Percentiles rank a stretch among this genome's conserved stretches.
These are phyloP conservation scores for Parnassius mnemosyne DNA, from an alignment of 2,888 invertebrate species.

Conservation along the genomic window DNA sequence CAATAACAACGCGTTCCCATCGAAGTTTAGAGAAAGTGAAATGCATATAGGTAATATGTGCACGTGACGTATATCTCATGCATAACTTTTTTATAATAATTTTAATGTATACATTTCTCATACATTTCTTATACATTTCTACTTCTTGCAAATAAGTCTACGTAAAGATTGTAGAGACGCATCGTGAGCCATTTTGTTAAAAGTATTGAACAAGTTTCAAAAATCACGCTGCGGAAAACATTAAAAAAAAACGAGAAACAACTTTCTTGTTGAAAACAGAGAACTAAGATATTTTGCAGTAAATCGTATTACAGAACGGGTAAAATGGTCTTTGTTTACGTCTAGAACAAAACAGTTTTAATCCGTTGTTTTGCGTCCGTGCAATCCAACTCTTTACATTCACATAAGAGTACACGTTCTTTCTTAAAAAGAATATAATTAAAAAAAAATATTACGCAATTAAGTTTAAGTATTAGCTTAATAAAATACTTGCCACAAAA, in stretches of 20 bases:
- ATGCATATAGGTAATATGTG: not conserved
- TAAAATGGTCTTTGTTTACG: constrained; percentile 24
- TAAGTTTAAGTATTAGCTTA: constrained; percentile 13
- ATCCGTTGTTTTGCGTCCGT: constrained; percentile 16
- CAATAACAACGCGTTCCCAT: not conserved
- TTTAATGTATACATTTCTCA: too few relatives aligned
- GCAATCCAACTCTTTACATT: constrained; percentile 17
- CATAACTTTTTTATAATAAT: too few relatives aligned
- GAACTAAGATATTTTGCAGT: constrained; percentile 1
- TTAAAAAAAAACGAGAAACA: not conserved
- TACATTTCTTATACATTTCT: too few relatives aligned
- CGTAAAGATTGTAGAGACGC: not conserved
- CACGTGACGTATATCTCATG: too few relatives aligned
- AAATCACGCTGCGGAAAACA: constrained; percentile 4
- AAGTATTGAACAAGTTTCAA: constrained; percentile 6
- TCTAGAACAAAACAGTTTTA: constrained; percentile 25
- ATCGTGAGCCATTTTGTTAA: constrained; percentile 12
- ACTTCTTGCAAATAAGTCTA: too few relatives aligned
- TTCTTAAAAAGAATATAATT: constrained; percentile 3
- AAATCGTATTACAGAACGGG: constrained; percentile 11
- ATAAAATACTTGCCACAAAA: constrained; percentile 33
- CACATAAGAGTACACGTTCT: constrained; percentile 14
- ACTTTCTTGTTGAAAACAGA: constrained; percentile 1
- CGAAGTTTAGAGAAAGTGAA: constrained; percentile 2
- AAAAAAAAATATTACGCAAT: constrained; percentile 16